Evolutionary conservation across 1,140 invertebrate genomes (phyloP), one percentile per base, ranked within the genome.

Genomic region (Calycopis cecrops): DNA sequence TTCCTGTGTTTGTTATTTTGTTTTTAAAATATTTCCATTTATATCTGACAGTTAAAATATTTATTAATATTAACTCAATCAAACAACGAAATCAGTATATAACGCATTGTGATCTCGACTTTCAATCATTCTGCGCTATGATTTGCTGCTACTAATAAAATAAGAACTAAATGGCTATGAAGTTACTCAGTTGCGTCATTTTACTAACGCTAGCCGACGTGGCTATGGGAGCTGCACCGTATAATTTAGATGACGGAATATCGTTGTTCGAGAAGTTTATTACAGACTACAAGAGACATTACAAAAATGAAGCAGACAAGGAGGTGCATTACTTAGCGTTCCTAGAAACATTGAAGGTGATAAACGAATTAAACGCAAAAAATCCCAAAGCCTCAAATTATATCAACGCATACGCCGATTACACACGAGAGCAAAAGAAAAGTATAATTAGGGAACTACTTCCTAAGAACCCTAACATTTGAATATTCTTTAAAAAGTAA

Each of bases 341-440:
- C 35, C 2, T 28, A 28, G 6, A 57, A 7, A 68, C 58, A 52
- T 68, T 82, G 52, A 28, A 67, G 28, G 44, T 53, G 34, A 75
- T 82, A 28, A 82, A 79, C 37, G 61, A 68, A 28, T 14, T 65
- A 14, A 79, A 78, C 44, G n/a, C n/a, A n/a, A n/a, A 21, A 58
- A 9, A 11, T 57, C 3, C 42, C 47, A 28, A 37, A 11, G 67
- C 68, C 2, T 70, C 63, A 0, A 76, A 53, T 48, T 68, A 65
- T n/a, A 71, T 82, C n/a, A 82, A 78, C 33, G 51, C 71, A 33
- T 77, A 71, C 28, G 60, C 79, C 4, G 79, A 82, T 60, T 74
- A 69, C 28, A 79, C 75, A 0, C 62, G 57, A 6, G 64, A 75
- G 6, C 70, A 82, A 16, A n/a, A n/a, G n/a, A n/a, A n/a, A n/a